Evolutionary conservation across 2,113 vertebrate genomes (phyloP).

Genomic region (Paedocypris sp.): DNA sequence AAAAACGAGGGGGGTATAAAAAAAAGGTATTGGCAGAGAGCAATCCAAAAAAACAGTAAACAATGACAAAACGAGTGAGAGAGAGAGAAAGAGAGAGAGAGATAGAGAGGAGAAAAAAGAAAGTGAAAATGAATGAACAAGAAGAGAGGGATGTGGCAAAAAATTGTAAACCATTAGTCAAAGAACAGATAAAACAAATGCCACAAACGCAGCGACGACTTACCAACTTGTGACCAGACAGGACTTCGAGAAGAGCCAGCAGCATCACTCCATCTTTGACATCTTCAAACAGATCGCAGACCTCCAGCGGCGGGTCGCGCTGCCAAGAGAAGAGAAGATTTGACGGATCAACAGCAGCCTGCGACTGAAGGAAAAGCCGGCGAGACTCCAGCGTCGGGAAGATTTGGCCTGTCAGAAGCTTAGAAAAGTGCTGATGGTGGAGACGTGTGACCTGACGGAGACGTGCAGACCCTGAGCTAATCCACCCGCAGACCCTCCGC

Average conservation of each 20-base stretch:
- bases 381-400: neutral
- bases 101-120: neutral
- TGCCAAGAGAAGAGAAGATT: conserved; percentile 36
- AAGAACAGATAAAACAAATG: neutral
- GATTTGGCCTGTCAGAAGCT: neutral
- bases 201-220: conserved; percentile 20
- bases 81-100: neutral
- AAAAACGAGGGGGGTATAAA: too few relatives aligned
- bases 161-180: neutral
- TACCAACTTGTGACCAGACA: conserved; percentile 92
- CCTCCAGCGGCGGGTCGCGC: conserved; percentile 79
- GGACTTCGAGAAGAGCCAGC: conserved; percentile 84
- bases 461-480: conserved; percentile 27
- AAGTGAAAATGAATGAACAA: neutral
- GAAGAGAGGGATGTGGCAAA: too few relatives aligned
- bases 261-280: conserved; percentile 95
- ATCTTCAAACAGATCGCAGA: conserved; percentile 93
- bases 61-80: too few relatives aligned
- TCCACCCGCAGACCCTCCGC: conserved; percentile 21
- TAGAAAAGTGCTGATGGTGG: conserved; percentile 22
- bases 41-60: too few relatives aligned
- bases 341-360: neutral
- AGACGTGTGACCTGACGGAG: conserved; percentile 26
- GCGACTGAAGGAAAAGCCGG: neutral
- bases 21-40: too few relatives aligned